These are phyloP conservation scores for Proteles cristata DNA, from an alignment of 2,113 vertebrate species.

Conservation along the genomic window DNA sequence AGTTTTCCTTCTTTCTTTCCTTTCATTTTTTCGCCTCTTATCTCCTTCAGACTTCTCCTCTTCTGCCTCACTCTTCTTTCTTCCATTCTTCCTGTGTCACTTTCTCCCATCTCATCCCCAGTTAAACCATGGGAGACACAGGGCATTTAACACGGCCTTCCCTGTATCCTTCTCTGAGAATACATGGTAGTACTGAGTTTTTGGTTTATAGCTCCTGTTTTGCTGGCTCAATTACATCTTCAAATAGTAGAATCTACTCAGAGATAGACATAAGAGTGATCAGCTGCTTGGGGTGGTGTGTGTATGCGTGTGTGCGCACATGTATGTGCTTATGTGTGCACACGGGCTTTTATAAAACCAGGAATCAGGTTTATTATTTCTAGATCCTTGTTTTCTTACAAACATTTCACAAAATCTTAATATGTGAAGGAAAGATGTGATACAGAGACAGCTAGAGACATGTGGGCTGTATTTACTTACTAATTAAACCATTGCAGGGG, in stretches of 20 bases:
- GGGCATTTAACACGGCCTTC: not conserved
- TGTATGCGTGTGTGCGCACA: accelerated
- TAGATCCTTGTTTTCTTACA: not conserved
- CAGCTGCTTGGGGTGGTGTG: not conserved
- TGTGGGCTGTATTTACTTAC: not conserved
- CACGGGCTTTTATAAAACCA: not conserved
- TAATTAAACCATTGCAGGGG: constrained; percentile 53
- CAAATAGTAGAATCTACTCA: not conserved
- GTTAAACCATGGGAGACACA: not conserved
- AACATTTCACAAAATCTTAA: constrained; percentile 15
- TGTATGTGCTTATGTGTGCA: accelerated
- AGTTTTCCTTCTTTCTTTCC: not conserved
- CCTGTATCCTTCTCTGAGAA: not conserved
- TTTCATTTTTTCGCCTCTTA: not conserved
- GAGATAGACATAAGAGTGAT: not conserved
- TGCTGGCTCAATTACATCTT: constrained; percentile 28
- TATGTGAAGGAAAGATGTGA: not conserved
- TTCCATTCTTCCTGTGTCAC: not conserved
- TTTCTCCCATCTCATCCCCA: not conserved
- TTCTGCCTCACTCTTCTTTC: not conserved
- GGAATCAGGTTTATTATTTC: not conserved
- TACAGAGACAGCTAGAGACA: not conserved
- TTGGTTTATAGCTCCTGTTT: not conserved
- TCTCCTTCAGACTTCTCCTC: not conserved
- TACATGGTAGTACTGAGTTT: not conserved